Evolutionary conservation across 2,888 invertebrate species (phyloP), one percentile per base, ranked within the genome.

Genomic region (Sisyra terminalis): DNA sequence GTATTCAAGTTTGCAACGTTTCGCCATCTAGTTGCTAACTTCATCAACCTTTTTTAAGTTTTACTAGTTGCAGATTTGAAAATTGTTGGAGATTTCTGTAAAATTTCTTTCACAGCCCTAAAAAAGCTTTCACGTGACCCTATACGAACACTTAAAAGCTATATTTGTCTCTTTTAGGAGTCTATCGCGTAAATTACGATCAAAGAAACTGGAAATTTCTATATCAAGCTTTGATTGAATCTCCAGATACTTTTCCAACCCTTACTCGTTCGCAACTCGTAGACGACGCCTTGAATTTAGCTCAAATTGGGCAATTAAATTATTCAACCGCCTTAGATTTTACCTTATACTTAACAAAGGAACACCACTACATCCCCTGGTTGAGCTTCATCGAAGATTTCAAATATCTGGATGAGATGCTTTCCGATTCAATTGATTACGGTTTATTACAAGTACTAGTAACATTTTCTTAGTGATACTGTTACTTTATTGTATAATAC

Each of bases 241-340:
- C 58, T 35, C 55, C 66, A 1, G 49, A 55, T 2, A 58, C 66
- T 2, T 70, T 75, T 40, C 69, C 73, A 1, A 63, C 73, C 0
- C 63, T 74, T 3, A 74, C 75, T 29, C 67, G 78, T 42, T 78
- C 78, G 0, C 82, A 84, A 54, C 61, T 85, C 0, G 67, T 86
- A 7, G 79, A 83, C 53, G 85, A 86, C 53, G 73, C 78, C 1
- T 73, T 77, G 55, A 73, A 75, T 53, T 55, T 77, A 7, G 78
- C 78, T 10, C 68, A 75, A 52, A 65, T 67, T 0, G 69, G 69
- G 0, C 59, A 65, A 32, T 56, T 78, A 0, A 59, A 71, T 51
- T 78, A 79, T 55, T 64, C 63, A 37, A 61, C 70, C 4, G 73
- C 79, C 0, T 64, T 84, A 11, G 69, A 73, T 2, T 53, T 83